Evolutionary conservation across 1,140 invertebrate genomes (phyloP).

Genomic region (Oreohelix idahoensis): DNA sequence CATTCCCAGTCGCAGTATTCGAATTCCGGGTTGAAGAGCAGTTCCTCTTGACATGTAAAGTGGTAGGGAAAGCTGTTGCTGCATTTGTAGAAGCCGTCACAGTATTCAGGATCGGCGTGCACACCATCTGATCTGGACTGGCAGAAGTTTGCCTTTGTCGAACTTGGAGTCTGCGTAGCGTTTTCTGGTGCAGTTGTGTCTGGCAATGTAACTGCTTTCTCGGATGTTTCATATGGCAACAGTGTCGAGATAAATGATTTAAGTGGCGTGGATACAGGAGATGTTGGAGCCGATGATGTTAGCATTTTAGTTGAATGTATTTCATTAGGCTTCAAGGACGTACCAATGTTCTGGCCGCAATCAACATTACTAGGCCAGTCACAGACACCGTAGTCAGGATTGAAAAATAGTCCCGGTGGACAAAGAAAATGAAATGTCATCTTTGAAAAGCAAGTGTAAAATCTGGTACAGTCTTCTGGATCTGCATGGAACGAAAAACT

Average conservation of each 20-base stretch:
- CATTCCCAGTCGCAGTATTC: conserved; percentile 17
- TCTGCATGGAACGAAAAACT: not conserved
- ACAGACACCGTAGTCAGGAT: not conserved
- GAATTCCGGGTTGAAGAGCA: not conserved
- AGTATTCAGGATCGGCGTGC: not conserved
- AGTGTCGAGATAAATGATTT: no score
- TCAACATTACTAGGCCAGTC: conserved; percentile 26
- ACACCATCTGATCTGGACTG: not conserved
- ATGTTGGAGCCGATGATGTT: not conserved
- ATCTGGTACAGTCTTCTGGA: conserved; percentile 22
- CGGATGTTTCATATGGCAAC: not conserved
- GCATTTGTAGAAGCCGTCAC: conserved; percentile 15
- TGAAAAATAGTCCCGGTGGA: conserved; percentile 13
- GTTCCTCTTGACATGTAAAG: not conserved
- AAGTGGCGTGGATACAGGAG: not conserved
- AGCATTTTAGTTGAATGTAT: not conserved
- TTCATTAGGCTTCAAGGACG: not conserved
- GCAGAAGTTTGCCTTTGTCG: not conserved
- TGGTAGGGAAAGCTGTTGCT: not conserved
- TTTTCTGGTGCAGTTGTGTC: not conserved
- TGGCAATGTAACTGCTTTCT: not conserved
- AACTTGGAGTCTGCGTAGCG: no score
- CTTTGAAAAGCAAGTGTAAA: not conserved
- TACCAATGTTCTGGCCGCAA: not conserved
- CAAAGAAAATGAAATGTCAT: not conserved